A percentile compares a stretch with the other conserved stretches of the same genome.
Conservation (phyloP, 2,888 invertebrate species). For the Tipula helvola region DNA sequence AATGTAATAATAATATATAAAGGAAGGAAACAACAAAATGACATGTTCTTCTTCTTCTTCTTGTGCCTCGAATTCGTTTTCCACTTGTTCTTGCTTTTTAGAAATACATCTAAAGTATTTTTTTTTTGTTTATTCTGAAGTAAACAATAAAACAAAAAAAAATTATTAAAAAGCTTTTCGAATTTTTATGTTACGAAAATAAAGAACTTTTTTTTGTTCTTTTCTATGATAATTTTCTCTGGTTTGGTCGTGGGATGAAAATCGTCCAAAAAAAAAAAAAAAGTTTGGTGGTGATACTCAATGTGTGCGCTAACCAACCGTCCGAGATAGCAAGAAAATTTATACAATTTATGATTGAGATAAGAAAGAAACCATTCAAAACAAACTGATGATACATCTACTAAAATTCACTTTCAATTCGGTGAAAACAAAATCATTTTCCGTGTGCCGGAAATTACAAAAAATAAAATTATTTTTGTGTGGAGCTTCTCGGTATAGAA, state of each 20-base stretch:
- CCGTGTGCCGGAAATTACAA: neutral
- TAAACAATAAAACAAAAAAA: neutral
- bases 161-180: neutral
- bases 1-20: neutral
- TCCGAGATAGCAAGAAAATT: too few relatives aligned
- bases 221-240: neutral
- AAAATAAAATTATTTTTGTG: neutral
- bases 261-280: neutral
- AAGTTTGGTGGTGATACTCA: neutral
- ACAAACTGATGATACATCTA: neutral
- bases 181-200: neutral
- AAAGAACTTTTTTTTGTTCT: neutral
- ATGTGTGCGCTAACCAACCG: too few relatives aligned
- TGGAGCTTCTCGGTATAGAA: neutral
- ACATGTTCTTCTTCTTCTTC: neutral
- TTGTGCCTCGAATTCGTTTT: neutral
- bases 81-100: neutral
- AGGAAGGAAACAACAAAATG: slow-evolving; percentile 4
- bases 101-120: neutral
- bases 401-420: neutral
- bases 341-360: too few relatives aligned
- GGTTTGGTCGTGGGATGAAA: neutral
- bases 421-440: neutral
- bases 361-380: neutral
- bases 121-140: neutral